Evolutionary conservation across 2,888 invertebrate genomes (phyloP).

Genomic region (Orchestes rusci): DNA sequence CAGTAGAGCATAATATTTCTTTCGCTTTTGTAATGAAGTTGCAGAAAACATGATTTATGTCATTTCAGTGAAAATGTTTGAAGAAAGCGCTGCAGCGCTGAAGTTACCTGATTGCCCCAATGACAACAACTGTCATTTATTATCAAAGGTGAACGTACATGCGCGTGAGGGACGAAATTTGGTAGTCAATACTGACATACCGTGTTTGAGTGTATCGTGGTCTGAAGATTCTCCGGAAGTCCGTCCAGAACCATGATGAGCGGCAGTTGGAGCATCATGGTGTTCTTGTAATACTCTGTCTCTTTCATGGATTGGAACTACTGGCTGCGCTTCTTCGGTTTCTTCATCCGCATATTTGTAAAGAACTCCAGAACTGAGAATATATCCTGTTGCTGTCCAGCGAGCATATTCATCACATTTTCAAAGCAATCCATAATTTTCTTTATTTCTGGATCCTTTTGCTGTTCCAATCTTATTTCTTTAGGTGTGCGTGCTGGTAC

Average conservation of each 20-base stretch:
- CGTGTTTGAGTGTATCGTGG: background rate
- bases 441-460: slow-evolving; percentile 25
- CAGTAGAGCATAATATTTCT: no score
- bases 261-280: slow-evolving; percentile 1
- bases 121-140: no score
- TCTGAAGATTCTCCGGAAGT: no score
- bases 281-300: background rate
- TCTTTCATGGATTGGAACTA: slow-evolving; percentile 14
- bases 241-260: background rate
- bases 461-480: slow-evolving; percentile 24
- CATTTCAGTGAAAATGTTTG: no score
- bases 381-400: slow-evolving; percentile 24
- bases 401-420: slow-evolving; percentile 4
- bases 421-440: slow-evolving; percentile 28
- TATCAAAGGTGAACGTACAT: no score
- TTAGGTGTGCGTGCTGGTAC: background rate
- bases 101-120: no score
- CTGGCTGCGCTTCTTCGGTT: slow-evolving; percentile 31
- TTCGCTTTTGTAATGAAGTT: no score
- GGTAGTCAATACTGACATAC: no score
- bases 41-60: no score
- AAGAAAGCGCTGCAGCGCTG: no score
- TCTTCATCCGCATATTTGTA: slow-evolving; percentile 16
- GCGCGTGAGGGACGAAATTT: no score
- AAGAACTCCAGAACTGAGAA: slow-evolving; percentile 19